phyloP scores from a whole-genome alignment of 2,113 vertebrate genomes.

The Aptenodytes patagonicus region DNA sequence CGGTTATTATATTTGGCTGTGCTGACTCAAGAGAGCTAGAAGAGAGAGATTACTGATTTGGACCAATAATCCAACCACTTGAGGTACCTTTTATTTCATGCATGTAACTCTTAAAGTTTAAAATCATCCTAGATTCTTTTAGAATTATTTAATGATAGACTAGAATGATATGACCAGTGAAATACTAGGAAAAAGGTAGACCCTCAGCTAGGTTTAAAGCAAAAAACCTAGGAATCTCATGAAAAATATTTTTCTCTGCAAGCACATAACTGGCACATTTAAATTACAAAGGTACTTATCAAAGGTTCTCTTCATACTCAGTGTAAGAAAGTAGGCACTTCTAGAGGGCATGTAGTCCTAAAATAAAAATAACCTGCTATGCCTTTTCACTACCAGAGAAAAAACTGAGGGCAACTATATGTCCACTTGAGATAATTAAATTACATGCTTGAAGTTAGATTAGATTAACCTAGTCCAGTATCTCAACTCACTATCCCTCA shows the following conservation, averaged over 20 bases:
- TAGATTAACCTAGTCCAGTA: background rate
- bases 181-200: background rate
- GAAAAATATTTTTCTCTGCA: background rate
- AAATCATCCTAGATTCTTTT: background rate
- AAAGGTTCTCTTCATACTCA: background rate
- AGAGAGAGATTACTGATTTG: background rate
- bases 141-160: background rate
- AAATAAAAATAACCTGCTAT: background rate
- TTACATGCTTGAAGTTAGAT: background rate
- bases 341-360: background rate
- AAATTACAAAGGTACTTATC: background rate
- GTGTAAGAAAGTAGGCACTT: slow-evolving; percentile 4
- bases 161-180: background rate
- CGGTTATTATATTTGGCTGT: background rate
- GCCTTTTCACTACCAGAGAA: background rate
- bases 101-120: background rate
- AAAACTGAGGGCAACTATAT: background rate
- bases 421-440: background rate
- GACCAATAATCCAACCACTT: background rate
- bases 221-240: background rate
- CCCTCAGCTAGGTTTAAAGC: background rate
- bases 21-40: background rate
- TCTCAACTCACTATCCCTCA: background rate
- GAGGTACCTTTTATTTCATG: background rate
- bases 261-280: background rate